Percentiles rank a stretch among this genome's conserved stretches.
Conservation (phyloP, 2,888 invertebrate species). For the Lasioglossum calceatum region DNA sequence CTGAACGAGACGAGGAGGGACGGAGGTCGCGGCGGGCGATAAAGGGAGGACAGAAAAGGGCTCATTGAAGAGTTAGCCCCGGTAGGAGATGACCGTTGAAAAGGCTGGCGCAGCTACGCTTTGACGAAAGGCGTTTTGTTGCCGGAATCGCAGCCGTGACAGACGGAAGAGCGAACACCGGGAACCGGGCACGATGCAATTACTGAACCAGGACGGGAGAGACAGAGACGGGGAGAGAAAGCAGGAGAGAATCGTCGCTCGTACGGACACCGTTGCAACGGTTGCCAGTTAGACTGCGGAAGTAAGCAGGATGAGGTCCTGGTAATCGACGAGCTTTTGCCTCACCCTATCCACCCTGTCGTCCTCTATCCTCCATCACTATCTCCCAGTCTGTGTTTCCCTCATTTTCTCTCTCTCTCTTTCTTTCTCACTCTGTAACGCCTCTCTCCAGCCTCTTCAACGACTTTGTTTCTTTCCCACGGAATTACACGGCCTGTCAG, state of each 20-base stretch:
- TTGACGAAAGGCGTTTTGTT: slow-evolving; percentile 72
- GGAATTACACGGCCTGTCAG: slow-evolving; percentile 48
- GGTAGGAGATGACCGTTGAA: slow-evolving; percentile 52
- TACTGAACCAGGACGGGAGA: slow-evolving; percentile 56
- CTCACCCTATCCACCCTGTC: neutral
- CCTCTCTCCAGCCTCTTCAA: neutral
- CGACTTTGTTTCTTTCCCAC: slow-evolving; percentile 49
- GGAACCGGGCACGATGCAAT: slow-evolving; percentile 69
- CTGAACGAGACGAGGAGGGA: slow-evolving; percentile 19
- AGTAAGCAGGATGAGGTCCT: slow-evolving; percentile 45
- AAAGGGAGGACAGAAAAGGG: slow-evolving; percentile 39
- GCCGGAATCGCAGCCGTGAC: slow-evolving; percentile 67
- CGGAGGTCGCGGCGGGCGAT: slow-evolving; percentile 43
- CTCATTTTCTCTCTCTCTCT: neutral
- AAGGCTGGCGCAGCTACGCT: slow-evolving; percentile 63
- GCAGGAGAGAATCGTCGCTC: slow-evolving; percentile 26
- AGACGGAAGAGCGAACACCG: slow-evolving; percentile 65
- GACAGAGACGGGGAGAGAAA: neutral
- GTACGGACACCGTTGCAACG: slow-evolving; percentile 32
- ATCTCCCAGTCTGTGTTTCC: neutral
- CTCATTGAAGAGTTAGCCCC: slow-evolving; percentile 41
- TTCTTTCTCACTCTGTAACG: neutral
- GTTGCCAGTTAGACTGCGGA: slow-evolving; percentile 44
- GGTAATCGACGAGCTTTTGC: slow-evolving; percentile 43
- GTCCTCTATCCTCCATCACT: neutral